These are phyloP conservation scores for Cerastis leucographa DNA, from an alignment of 2,888 invertebrate species.

Conservation along the genomic window DNA sequence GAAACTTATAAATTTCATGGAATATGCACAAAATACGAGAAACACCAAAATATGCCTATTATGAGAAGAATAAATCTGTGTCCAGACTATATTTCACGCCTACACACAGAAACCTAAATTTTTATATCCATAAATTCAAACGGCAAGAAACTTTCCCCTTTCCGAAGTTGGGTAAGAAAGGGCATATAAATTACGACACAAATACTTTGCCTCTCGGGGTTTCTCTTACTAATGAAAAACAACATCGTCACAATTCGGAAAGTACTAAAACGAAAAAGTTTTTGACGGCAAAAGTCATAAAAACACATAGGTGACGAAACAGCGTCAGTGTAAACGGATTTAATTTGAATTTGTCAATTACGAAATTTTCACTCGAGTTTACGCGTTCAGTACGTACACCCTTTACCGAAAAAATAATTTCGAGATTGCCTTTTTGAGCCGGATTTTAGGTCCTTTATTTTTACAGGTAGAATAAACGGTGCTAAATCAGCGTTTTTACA, in stretches of 20 bases:
- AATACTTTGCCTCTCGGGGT: constrained; percentile 70
- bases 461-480: constrained; percentile 49
- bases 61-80: constrained; percentile 45
- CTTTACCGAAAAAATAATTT: constrained; percentile 19
- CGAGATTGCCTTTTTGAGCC: constrained; percentile 12
- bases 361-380: constrained; percentile 10
- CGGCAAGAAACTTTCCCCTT: constrained; percentile 75
- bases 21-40: no score
- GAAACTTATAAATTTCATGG: no score
- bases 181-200: constrained; percentile 79
- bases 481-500: constrained; percentile 69
- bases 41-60: constrained; percentile 7
- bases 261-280: constrained; percentile 66
- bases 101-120: constrained; percentile 66
- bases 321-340: constrained; percentile 35
- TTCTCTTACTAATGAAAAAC: constrained; percentile 79
- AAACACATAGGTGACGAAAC: constrained; percentile 53
- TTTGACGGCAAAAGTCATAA: constrained; percentile 55
- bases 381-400: not conserved
- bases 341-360: constrained; percentile 50
- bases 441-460: constrained; percentile 31
- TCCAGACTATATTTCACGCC: constrained; percentile 60
- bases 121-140: constrained; percentile 76
- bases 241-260: constrained; percentile 76
- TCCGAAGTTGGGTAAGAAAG: constrained; percentile 73